These are phyloP conservation scores for Syngnathus typhle DNA, from an alignment of 2,113 vertebrate species.

Conservation along the genomic window DNA sequence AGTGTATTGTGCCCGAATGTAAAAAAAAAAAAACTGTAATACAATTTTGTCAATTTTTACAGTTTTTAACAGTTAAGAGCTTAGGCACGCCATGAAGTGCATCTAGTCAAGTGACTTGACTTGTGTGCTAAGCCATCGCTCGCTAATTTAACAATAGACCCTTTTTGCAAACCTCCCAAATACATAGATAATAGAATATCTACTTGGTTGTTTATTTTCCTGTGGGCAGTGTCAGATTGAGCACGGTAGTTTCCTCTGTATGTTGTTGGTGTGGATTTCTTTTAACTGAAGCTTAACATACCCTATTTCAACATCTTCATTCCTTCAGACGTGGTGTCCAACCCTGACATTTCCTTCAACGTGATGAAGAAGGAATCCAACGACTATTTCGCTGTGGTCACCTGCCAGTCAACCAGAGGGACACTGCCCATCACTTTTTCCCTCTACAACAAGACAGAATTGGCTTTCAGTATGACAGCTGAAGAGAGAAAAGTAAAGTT, in stretches of 20 bases:
- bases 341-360: conserved; percentile 47
- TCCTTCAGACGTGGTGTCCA: conserved; percentile 51
- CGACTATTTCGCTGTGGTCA: conserved; percentile 31
- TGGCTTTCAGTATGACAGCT: background rate
- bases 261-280: background rate
- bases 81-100: too few species aligned
- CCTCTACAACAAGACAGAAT: conserved; percentile 27
- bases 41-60: too few species aligned
- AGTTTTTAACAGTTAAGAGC: too few species aligned
- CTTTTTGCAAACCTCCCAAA: too few species aligned
- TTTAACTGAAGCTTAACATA: conserved; percentile 1
- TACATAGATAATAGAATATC: too few species aligned
- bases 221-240: background rate
- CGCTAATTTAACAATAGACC: too few species aligned
- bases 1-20: too few species aligned
- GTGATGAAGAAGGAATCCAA: conserved; percentile 32
- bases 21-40: too few species aligned
- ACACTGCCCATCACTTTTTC: conserved; percentile 48
- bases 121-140: too few species aligned
- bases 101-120: too few species aligned
- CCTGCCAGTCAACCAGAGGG: conserved; percentile 49
- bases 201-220: too few species aligned
- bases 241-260: background rate
- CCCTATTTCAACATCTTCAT: background rate
- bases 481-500: conserved; percentile 17